phyloP scores from a whole-genome alignment of 2,888 invertebrate species.

The Platycheirus albimanus region DNA sequence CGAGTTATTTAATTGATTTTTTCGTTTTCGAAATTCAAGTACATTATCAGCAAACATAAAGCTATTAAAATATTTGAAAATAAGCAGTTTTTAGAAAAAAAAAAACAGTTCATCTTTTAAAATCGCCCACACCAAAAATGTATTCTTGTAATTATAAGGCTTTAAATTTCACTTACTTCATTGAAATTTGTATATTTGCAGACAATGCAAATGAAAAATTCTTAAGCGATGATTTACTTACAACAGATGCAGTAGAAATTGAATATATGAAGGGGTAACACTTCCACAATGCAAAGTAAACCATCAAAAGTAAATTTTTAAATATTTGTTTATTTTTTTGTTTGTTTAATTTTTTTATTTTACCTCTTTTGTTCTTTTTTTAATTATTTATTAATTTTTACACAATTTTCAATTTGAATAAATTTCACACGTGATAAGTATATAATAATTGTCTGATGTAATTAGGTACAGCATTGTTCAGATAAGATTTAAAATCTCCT shows the following conservation, averaged over 20 bases:
- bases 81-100: too few relatives aligned
- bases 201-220: slow-evolving; percentile 71
- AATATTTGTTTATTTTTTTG: slow-evolving; percentile 26
- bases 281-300: slow-evolving; percentile 43
- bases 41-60: too few relatives aligned
- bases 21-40: too few relatives aligned
- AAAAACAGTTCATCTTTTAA: too few relatives aligned
- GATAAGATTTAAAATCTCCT: too few relatives aligned
- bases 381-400: slow-evolving; percentile 2
- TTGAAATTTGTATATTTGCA: slow-evolving; percentile 65
- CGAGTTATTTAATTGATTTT: too few relatives aligned
- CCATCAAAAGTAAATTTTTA: slow-evolving; percentile 23
- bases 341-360: slow-evolving; percentile 28
- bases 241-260: slow-evolving; percentile 71
- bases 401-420: not conserved
- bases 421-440: not conserved
- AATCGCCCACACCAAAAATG: too few relatives aligned
- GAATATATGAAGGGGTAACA: slow-evolving; percentile 71
- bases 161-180: not conserved
- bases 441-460: not conserved
- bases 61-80: too few relatives aligned
- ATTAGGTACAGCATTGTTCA: too few relatives aligned
- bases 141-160: slow-evolving; percentile 1
- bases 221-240: slow-evolving; percentile 72
- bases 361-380: slow-evolving; percentile 1